phyloP scores from a whole-genome alignment of 2,113 vertebrate genomes.

The Cynocephalus volans region DNA sequence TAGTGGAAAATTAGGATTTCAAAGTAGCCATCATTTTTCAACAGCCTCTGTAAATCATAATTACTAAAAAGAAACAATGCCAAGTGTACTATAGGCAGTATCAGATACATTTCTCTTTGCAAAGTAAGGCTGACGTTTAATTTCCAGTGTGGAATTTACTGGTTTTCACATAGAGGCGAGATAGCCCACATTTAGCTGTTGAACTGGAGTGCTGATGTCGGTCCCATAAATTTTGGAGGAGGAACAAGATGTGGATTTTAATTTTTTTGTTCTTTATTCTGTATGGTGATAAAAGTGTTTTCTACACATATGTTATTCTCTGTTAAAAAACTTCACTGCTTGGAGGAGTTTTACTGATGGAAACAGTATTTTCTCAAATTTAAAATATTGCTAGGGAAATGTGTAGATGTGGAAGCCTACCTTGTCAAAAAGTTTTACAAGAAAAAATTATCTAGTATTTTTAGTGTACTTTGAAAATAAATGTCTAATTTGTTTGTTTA shows the following conservation, averaged over 20 bases:
- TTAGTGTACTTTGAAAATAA: conserved; percentile 40
- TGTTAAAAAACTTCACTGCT: neutral
- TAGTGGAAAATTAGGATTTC: conserved; percentile 82
- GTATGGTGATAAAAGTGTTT: neutral
- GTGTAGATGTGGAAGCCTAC: neutral
- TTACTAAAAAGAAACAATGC: conserved; percentile 57
- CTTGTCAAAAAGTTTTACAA: neutral
- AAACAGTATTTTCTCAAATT: conserved; percentile 9
- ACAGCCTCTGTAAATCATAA: conserved; percentile 76
- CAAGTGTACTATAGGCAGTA: conserved; percentile 42
- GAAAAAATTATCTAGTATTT: neutral
- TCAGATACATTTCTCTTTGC: neutral
- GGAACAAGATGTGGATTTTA: conserved; percentile 41
- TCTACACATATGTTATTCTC: neutral
- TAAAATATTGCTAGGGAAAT: neutral
- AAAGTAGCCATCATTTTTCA: conserved; percentile 79
- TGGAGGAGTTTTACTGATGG: neutral
- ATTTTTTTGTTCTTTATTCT: conserved; percentile 47
- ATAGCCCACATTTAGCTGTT: neutral
- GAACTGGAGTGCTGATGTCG: neutral
- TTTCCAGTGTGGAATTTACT: neutral
- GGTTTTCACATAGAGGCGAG: neutral
- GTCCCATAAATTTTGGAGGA: conserved; percentile 20
- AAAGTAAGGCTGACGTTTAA: conserved; percentile 30
- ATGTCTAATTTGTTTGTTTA: neutral